These are phyloP conservation scores for Melangyna quadrimaculata DNA, from an alignment of 2,888 invertebrate species.

Conservation along the genomic window DNA sequence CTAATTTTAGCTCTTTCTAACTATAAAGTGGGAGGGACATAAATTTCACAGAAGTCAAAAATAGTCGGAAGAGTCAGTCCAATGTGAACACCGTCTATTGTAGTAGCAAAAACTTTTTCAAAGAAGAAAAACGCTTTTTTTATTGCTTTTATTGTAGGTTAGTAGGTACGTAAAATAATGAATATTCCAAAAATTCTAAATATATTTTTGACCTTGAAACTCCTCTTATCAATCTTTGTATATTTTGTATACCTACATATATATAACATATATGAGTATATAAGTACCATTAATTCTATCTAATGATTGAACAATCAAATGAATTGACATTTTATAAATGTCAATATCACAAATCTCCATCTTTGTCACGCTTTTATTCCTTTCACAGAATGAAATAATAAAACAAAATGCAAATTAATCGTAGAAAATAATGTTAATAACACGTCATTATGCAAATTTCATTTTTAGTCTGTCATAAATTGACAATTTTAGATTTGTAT, in stretches of 20 bases:
- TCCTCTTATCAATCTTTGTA: background rate
- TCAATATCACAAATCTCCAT: conserved; percentile 1
- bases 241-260: too few relatives aligned
- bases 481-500: background rate
- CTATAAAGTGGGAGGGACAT: too few relatives aligned
- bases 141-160: too few relatives aligned
- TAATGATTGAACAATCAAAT: conserved; percentile 7
- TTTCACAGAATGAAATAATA: background rate
- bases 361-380: background rate
- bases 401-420: background rate
- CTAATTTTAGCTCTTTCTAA: too few relatives aligned
- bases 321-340: conserved; percentile 38
- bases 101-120: too few relatives aligned
- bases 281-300: background rate
- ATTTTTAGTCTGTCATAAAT: conserved; percentile 25
- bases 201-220: background rate
- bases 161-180: too few relatives aligned
- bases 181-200: background rate
- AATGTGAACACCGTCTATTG: too few relatives aligned
- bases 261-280: too few relatives aligned
- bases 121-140: too few relatives aligned
- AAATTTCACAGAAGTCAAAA: too few relatives aligned
- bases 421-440: conserved; percentile 25
- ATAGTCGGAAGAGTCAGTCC: too few relatives aligned
- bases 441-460: conserved; percentile 28